Evolutionary conservation across 2,113 vertebrate genomes (phyloP).

Genomic region (Hassar affinis): DNA sequence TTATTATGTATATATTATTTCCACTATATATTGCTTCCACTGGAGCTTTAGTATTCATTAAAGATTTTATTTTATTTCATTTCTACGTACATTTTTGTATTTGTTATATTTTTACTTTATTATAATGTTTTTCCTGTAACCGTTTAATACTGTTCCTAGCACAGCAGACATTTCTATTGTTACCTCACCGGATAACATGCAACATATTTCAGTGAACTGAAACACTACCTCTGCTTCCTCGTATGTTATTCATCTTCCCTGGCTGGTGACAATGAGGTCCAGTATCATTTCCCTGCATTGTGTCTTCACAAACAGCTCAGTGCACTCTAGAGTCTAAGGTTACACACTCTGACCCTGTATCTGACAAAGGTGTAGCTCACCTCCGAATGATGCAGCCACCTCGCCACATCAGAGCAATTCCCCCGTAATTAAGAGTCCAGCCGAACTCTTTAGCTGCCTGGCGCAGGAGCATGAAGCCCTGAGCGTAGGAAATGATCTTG

Average conservation of each 20-base stretch:
- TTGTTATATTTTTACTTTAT: not conserved
- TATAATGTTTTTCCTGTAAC: not conserved
- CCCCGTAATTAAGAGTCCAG: conserved; percentile 94
- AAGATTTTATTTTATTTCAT: not conserved
- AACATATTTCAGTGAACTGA: not conserved
- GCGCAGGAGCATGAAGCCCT: conserved; percentile 95
- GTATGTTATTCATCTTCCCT: conserved; percentile 34
- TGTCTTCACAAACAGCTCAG: conserved; percentile 6
- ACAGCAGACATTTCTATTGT: not conserved
- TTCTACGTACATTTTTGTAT: not conserved
- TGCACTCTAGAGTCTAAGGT: not conserved
- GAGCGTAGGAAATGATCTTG: conserved; percentile 96
- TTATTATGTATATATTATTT: not conserved
- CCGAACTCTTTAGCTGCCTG: conserved; percentile 90
- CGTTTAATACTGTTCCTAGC: not conserved
- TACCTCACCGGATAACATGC: conserved; percentile 1
- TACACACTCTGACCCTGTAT: not conserved
- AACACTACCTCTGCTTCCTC: conserved; percentile 41
- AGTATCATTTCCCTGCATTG: not conserved
- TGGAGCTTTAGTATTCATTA: not conserved
- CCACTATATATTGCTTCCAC: not conserved
- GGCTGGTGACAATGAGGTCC: not conserved
- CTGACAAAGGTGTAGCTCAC: conserved; percentile 60
- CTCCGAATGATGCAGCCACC: conserved; percentile 98
- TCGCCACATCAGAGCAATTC: conserved; percentile 96